phyloP scores from a whole-genome alignment of 2,888 invertebrate genomes.

The Boloria euphrosyne region DNA sequence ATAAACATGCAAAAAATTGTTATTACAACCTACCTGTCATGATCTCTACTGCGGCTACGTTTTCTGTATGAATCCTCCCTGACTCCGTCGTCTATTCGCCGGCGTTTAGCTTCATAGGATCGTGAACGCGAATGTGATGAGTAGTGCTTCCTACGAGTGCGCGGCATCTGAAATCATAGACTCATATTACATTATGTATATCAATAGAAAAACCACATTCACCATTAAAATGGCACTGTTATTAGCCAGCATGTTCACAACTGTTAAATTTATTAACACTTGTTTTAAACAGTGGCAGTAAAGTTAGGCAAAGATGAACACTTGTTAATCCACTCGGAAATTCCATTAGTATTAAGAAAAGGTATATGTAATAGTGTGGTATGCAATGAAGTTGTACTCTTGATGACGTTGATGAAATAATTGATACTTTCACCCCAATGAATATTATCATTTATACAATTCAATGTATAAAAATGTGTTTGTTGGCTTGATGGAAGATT shows the following conservation, averaged over 20 bases:
- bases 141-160: constrained; percentile 90
- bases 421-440: too few species aligned
- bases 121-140: constrained; percentile 84
- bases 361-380: background rate
- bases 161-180: constrained; percentile 86
- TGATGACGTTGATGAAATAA: too few species aligned
- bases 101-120: constrained; percentile 86
- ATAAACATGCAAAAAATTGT: background rate
- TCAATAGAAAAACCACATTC: constrained; percentile 5
- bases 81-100: constrained; percentile 84
- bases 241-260: constrained; percentile 44
- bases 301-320: background rate
- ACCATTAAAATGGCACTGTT: constrained; percentile 43
- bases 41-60: constrained; percentile 73
- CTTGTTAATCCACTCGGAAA: constrained; percentile 12
- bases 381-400: too few species aligned
- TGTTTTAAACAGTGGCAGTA: constrained; percentile 35
- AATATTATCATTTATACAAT: too few species aligned
- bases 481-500: too few species aligned
- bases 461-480: too few species aligned
- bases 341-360: background rate
- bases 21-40: constrained; percentile 82
- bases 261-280: constrained; percentile 39
- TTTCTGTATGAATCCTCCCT: constrained; percentile 74
- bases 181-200: background rate